Evolutionary conservation across 2,888 invertebrate genomes (phyloP), one percentile per base, ranked within the genome.

Genomic region (Eristalis pertinax): DNA sequence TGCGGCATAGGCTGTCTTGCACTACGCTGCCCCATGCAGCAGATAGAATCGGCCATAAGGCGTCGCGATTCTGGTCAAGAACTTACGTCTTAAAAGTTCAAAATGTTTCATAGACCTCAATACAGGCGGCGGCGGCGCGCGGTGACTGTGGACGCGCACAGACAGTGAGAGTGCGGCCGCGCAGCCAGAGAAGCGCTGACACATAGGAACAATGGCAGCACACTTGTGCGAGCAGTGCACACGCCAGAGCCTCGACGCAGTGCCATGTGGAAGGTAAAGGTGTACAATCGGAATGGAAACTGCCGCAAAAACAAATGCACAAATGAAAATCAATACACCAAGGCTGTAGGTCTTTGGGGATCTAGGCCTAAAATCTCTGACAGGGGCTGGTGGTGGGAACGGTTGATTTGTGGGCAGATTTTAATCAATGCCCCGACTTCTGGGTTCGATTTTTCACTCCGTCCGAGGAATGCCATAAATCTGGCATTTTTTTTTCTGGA

Each of bases 51-150:
- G 69, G 65, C 85, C 73, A 88, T 74, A 80, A 88, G 84, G 84
- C 88, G 84, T 88, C 67, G 78, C 87, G 87, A 89, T 84, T 89
- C 84, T 89, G 89, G 89, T 89, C 89, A 89, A 89, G 89, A 89
- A 89, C 89, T 85, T 80, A 87, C 87, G 82, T 87, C 89, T 89
- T 84, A 72, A 89, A 89, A 89, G 89, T 87, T 89, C 89, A 87
- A 87, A 88, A 84, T 86, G 79, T 74, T 80, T 79, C 84, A 79
- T 58, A 87, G 88, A 87, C 87, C 84, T 76, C 79, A 84, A 88
- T 86, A 72, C 29, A n/a, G n/a, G n/a, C n/a, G n/a, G n/a, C n/a
- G 64, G 32, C 41, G 62, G 43, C 68, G 29, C 41, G 56, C 67
- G 43, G 50, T 29, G 83, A 50, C 60, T 11, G 62, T 72, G 26